These are phyloP conservation scores for Oxyscelio sp. DNA, from an alignment of 2,888 invertebrate species.

Conservation along the genomic window DNA sequence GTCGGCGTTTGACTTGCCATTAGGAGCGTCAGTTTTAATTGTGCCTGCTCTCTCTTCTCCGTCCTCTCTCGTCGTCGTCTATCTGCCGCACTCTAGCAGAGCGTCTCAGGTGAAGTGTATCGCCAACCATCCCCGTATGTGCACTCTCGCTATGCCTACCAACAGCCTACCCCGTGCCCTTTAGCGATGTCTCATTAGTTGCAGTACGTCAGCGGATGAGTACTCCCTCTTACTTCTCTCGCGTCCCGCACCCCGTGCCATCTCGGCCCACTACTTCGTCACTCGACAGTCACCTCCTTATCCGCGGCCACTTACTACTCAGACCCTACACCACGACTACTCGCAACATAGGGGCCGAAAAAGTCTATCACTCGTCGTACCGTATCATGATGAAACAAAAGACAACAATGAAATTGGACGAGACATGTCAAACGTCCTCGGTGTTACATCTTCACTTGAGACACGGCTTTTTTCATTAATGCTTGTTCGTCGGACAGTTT, in stretches of 20 bases:
- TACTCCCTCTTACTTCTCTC: slow-evolving; percentile 79
- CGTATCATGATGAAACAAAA: slow-evolving; percentile 68
- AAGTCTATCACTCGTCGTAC: slow-evolving; percentile 67
- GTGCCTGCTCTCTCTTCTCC: slow-evolving; percentile 86
- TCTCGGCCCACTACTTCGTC: slow-evolving; percentile 79
- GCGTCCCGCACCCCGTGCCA: slow-evolving; percentile 73
- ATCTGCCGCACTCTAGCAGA: slow-evolving; percentile 84
- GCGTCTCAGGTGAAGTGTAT: slow-evolving; percentile 88
- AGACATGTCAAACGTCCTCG: slow-evolving; percentile 59
- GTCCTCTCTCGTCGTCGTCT: slow-evolving; percentile 78
- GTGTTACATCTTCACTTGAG: slow-evolving; percentile 62
- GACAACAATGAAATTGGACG: slow-evolving; percentile 70
- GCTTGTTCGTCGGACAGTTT: slow-evolving; percentile 49
- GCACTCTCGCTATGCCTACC: slow-evolving; percentile 81
- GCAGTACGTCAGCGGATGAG: slow-evolving; percentile 88
- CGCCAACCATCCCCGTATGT: slow-evolving; percentile 85
- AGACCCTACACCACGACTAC: slow-evolving; percentile 68
- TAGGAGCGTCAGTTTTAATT: slow-evolving; percentile 89
- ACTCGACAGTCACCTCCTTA: slow-evolving; percentile 87
- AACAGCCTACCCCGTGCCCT: slow-evolving; percentile 86
- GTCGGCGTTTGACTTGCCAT: slow-evolving; percentile 89
- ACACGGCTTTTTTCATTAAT: slow-evolving; percentile 41
- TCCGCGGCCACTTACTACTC: slow-evolving; percentile 84
- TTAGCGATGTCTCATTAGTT: slow-evolving; percentile 89
- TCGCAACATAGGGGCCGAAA: slow-evolving; percentile 68